Evolutionary conservation across 2,888 invertebrate species (phyloP), one percentile per base, ranked within the genome.

Genomic region (Bombylius discolor): DNA sequence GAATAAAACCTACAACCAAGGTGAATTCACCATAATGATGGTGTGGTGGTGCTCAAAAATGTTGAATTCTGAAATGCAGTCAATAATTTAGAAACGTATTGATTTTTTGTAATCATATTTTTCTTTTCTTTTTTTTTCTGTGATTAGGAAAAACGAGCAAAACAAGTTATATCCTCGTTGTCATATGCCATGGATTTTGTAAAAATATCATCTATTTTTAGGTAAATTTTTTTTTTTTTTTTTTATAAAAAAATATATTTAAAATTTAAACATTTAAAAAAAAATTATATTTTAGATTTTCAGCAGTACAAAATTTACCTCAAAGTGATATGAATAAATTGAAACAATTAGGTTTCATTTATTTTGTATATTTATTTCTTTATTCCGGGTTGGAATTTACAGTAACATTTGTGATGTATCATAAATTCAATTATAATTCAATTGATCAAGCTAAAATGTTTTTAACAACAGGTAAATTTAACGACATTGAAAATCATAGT

Each of bases 401-500:
- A 0, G 78, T 99, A 44, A 95, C 97, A 54, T 99, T 99, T 77
- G 79, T 98, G 51, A 95, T 95, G 55, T 96, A 96, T 76, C 86
- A 92, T 66, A 81, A 87, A 46, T 96, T 97, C 71, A 80, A 85
- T 53, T 97, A 90, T 71, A 86, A 85, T 55, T 91, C 95, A 49
- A 90, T 95, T 87, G 89, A 96, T 73, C 98, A 99, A 76, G 98
- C 98, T 7, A 91, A 89, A 80, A 95, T 99, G 92, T 99, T 97
- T 72, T 81, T 96, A 65, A 87, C 87, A 55, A 90, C 95, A 66
- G 98, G 97, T 74, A 70, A 74, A 70, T 51, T 44, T n/a, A 23
- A 23, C 23, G 23, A 23, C 23, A 23, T 23, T 3, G n/a, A n/a
- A n/a, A n/a, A n/a, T n/a, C n/a, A n/a, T n/a, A n/a, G 23, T 23